phyloP scores from a whole-genome alignment of 2,797 vertebrate species.

The Molossus alvarezi region DNA sequence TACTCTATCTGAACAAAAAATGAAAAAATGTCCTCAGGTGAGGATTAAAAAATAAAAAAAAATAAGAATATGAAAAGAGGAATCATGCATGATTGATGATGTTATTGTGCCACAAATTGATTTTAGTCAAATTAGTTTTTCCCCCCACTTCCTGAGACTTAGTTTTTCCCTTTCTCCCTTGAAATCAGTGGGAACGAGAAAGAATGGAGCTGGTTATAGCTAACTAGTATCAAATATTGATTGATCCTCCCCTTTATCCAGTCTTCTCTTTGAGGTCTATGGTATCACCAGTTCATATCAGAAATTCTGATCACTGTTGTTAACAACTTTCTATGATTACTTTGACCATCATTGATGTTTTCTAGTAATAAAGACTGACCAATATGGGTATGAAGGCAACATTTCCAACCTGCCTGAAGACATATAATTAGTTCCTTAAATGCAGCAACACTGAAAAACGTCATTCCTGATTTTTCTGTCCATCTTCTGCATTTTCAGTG shows the following conservation, averaged over 20 bases:
- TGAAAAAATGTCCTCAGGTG: no score
- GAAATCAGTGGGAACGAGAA: background rate
- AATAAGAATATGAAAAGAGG: background rate
- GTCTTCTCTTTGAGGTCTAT: background rate
- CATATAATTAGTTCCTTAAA: background rate
- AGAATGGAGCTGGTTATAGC: background rate
- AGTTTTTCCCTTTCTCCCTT: background rate
- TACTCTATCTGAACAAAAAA: no score
- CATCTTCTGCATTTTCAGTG: background rate
- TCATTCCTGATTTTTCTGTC: background rate
- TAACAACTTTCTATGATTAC: background rate
- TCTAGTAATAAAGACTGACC: background rate
- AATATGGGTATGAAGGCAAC: background rate
- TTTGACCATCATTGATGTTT: background rate
- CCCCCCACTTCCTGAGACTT: background rate
- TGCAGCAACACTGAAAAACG: background rate
- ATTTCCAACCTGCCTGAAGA: background rate
- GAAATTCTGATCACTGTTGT: background rate
- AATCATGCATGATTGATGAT: background rate
- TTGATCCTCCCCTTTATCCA: background rate
- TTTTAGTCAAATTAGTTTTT: background rate
- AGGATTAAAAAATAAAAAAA: background rate
- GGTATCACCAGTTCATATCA: background rate
- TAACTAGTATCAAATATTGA: background rate
- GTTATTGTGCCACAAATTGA: background rate